Evolutionary conservation across 2,113 vertebrate species (phyloP), one percentile per base, ranked within the genome.

Genomic region (Odocoileus virginianus): DNA sequence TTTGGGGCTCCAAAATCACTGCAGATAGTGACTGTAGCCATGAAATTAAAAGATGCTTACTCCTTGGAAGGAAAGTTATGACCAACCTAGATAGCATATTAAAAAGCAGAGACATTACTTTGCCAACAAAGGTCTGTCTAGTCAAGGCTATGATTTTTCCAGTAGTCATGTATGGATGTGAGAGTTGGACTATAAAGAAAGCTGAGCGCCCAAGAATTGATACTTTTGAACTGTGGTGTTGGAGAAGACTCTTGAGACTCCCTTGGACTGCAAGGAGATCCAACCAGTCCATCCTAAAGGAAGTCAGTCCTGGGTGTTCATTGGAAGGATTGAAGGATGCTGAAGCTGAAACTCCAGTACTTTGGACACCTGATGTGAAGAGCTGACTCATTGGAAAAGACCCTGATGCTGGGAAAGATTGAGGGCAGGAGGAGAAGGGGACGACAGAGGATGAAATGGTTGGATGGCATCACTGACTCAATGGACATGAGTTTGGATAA

Each of bases 1-100:
- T 67, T 0, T 0, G 0, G 61, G 61, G 61, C 33, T 67, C 33
- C 61, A 67, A n/a, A 67, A 67, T 67, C 33, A 67, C 61, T 67
- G 61, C 30, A n/a, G 33, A 67, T 67, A 33, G 61, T 67, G 16
- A 67, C 0, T 67, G 3, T 4, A 67, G 33, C 61, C 61, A 2
- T 10, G 61, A 67, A 67, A 67, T n/a, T n/a, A 67, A 64, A n/a
- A 67, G 33, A 67, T 1, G 3, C 61, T 67, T 67, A n/a, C 30
- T 64, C 61, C 15, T 19, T 67, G 61, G 33, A 67, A 67, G 33
- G 16, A 19, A 67, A 67, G 7, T 67, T 67, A 19, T 67, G 61
- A 67, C 15, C 16, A 67, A 67, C 61, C 16, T 67, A 17, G 16
- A 67, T 4, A 67, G 30, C 61, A n/a, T 67, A 67, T 67, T 67